Evolutionary conservation across 2,888 invertebrate genomes (phyloP), one percentile per base, ranked within the genome.

Genomic region (Odontocerum albicorne): DNA sequence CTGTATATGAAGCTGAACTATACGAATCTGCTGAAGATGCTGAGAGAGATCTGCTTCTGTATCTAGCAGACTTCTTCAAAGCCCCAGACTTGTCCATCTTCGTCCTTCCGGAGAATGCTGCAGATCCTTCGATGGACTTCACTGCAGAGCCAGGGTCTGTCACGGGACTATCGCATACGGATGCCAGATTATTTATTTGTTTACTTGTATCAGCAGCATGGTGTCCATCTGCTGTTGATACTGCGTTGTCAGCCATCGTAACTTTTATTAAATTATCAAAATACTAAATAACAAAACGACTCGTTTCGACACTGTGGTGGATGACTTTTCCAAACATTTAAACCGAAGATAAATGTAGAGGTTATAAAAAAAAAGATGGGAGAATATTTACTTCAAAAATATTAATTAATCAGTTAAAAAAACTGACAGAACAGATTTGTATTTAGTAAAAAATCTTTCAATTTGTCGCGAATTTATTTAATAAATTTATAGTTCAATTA

Each of bases 1-100:
- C 84, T 32, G 84, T 84, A 64, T 84, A 84, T 0, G 83, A 83
- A 13, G 83, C 83, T 63, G 95, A 95, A 73, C 94, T 95, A 75
- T 94, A 96, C 16, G 95, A 95, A 72, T 96, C 96, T 49, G 93
- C 93, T 31, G 96, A 96, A 4, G 95, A 95, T 2, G 94, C 95
- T 8, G 96, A 96, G 17, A 95, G 77, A 0, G 95, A 95, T 59
- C 96, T 84, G 69, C 93, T 94, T 49, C 94, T 80, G 69, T 95
- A 92, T 47, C 94, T 82, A 64, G 88, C 91, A 12, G 92, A 87
- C 71, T 92, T 92, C 77, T 93, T 92, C 69, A 92, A 71, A 7
- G 91, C 91, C 60, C 91, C 87, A 2, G 90, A 87, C 66, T 78
- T 78, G 49, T 77, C 69, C 22, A 66, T 62, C 45, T 60, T 62